Percentiles rank a stretch among this genome's conserved stretches.
These are phyloP conservation scores for Oreochromis spilurus DNA, from an alignment of 2,113 vertebrate genomes.

Conservation along the genomic window DNA sequence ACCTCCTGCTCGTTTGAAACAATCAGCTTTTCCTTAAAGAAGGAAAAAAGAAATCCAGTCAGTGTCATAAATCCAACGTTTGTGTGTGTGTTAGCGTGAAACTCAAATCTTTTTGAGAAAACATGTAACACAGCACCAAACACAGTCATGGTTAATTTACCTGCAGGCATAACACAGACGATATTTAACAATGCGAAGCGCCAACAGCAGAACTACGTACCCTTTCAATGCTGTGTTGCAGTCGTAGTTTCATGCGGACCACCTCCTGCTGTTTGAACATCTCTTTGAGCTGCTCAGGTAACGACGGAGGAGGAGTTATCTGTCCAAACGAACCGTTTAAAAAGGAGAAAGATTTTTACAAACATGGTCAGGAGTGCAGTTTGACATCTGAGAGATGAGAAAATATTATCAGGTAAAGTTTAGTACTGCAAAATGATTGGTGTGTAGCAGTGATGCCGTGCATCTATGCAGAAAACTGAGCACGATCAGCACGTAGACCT, in stretches of 20 bases:
- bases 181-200: neutral
- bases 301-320: slow-evolving; percentile 96
- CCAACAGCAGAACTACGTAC: slow-evolving; percentile 58
- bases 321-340: slow-evolving; percentile 39
- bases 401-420: neutral
- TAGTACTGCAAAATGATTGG: neutral
- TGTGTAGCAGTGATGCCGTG: neutral
- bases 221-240: slow-evolving; percentile 98
- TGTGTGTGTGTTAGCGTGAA: neutral
- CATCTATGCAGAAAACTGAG: neutral
- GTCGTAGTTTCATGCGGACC: slow-evolving; percentile 93
- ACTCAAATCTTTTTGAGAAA: neutral
- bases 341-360: neutral
- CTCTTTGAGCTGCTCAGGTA: slow-evolving; percentile 94
- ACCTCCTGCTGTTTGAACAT: slow-evolving; percentile 98
- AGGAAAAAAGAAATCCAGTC: neutral
- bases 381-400: neutral
- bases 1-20: slow-evolving; percentile 99
- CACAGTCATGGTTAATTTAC: neutral
- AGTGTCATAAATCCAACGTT: neutral
- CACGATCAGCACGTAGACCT: neutral
- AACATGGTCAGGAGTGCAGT: neutral
- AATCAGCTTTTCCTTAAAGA: slow-evolving; percentile 89
- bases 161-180: neutral
- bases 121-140: neutral